These are phyloP conservation scores for Pseudopipra pipra DNA, from an alignment of 2,113 vertebrate genomes.

Conservation along the genomic window DNA sequence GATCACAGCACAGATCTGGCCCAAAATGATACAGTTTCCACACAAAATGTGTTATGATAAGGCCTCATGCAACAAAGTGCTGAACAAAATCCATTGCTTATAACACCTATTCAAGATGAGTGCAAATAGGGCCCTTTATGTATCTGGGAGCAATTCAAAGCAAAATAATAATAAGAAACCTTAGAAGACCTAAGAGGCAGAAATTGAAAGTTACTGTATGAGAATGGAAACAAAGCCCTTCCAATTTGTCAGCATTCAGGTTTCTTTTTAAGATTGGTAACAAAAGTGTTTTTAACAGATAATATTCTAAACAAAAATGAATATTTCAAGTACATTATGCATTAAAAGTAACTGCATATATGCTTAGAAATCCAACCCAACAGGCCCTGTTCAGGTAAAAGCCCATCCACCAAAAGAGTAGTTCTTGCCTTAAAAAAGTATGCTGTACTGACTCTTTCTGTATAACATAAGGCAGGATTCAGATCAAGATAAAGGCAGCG, in stretches of 20 bases:
- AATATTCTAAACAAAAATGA: background rate
- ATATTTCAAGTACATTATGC: background rate
- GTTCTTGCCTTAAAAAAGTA: background rate
- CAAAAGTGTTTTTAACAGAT: background rate
- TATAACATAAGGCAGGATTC: background rate
- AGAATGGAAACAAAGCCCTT: background rate
- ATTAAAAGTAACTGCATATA: background rate
- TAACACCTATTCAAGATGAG: background rate
- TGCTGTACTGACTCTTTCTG: background rate
- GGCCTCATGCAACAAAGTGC: background rate
- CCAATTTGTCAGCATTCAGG: background rate
- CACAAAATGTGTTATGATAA: background rate
- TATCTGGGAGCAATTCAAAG: background rate
- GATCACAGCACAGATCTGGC: background rate
- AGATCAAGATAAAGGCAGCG: background rate
- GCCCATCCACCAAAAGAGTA: background rate
- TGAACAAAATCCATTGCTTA: background rate
- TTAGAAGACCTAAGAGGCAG: background rate
- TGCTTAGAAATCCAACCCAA: background rate
- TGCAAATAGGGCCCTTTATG: background rate
- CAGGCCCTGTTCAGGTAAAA: background rate
- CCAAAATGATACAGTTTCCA: background rate
- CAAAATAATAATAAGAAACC: constrained; percentile 1
- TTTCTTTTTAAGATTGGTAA: background rate
- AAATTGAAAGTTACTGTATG: background rate